Evolutionary conservation across 2,113 vertebrate species (phyloP), one percentile per base, ranked within the genome.

Genomic region (Okapia johnstoni): DNA sequence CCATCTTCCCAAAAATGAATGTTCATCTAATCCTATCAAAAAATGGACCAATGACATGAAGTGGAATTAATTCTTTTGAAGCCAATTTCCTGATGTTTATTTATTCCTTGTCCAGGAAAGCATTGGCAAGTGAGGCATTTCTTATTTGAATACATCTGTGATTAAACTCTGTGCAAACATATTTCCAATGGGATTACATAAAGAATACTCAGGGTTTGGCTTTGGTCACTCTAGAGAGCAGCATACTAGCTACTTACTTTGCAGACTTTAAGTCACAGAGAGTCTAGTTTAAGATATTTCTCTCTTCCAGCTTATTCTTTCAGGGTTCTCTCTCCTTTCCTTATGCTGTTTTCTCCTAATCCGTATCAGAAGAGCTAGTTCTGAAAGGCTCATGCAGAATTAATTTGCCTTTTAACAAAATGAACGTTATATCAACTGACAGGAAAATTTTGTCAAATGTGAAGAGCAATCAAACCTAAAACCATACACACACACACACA

Each of bases 331-430:
- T 87, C 25, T 91, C 30, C 30, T 95, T 70, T 95, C n/a, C 48
- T 88, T 80, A 28, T 19, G 21, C 17, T 55, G 0, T 63, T 83
- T 92, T 95, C 66, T 94, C 54, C 73, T 91, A 93, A 81, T 79
- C 66, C 6, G 2, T 36, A 17, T 77, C 90, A 92, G 90, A 87
- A 96, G 55, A 94, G 30, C 25, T 84, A 66, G 86, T 93, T 92
- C 48, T 55, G 9, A 96, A 95, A 94, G 66, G 36, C 57, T 91
- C 85, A 91, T 93, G 60, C 77, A 93, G 90, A 91, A 93, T 79
- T 79, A 66, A 70, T 61, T 95, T 96, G 26, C 46, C 40, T 94
- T 96, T 87, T 61, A 55, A 93, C 86, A 90, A 92, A 96, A 93
- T 70, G 63, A 93, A 66, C 50, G 73, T 92, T 88, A 17, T 40